A percentile compares a stretch with the other conserved stretches of the same genome.
These are phyloP conservation scores for Polyploca ridens DNA, from an alignment of 2,888 invertebrate genomes.

Conservation along the genomic window DNA sequence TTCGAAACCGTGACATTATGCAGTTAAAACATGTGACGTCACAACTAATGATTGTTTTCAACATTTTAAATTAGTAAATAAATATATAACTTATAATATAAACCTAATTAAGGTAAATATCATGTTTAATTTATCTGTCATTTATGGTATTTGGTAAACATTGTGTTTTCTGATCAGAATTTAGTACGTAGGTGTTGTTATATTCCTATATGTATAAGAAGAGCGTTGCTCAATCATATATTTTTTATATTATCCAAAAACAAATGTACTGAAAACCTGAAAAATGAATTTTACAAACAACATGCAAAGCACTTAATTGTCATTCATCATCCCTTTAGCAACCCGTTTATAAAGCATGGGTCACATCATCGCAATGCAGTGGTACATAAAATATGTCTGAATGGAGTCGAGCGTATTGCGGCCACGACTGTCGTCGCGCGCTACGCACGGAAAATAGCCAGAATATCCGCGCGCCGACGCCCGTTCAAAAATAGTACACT, in stretches of 20 bases:
- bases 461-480: constrained; percentile 44
- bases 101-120: background rate
- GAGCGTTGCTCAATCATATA: background rate
- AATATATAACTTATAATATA: background rate
- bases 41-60: background rate
- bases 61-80: background rate
- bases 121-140: background rate
- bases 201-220: background rate
- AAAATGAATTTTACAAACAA: background rate
- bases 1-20: background rate
- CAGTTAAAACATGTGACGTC: background rate
- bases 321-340: background rate
- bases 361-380: constrained; percentile 14
- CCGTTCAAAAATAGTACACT: constrained; percentile 73
- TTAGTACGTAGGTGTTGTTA: background rate
- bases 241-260: background rate
- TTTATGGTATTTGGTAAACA: background rate
- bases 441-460: constrained; percentile 26
- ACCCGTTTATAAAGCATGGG: constrained; percentile 7
- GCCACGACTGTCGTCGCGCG: constrained; percentile 39
- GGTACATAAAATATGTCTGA: constrained; percentile 29
- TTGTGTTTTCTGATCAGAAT: background rate
- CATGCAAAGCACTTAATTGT: constrained; percentile 10
- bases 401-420: constrained; percentile 27
- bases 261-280: background rate